Conservation (phyloP, 2,888 invertebrate genomes). For the Griposia aprilina region DNA sequence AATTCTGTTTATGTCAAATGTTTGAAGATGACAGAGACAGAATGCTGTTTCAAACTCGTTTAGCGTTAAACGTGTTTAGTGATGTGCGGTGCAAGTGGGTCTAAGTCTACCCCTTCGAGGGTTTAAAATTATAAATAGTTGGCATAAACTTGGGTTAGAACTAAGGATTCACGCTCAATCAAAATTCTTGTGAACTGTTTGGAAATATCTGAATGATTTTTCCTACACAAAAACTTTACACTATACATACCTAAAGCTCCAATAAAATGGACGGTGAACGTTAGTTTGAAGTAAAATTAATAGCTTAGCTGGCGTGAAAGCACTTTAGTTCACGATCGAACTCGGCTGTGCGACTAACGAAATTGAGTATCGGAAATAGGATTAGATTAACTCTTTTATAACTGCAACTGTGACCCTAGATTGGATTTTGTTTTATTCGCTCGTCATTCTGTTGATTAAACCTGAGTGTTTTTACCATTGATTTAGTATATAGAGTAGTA, state of each 20-base stretch:
- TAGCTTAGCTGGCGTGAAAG: slow-evolving; percentile 69
- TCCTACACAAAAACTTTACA: not conserved
- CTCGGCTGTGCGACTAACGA: slow-evolving; percentile 67
- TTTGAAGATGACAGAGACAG: no score
- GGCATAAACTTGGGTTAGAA: not conserved
- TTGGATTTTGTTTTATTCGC: slow-evolving; percentile 60
- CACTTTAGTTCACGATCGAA: slow-evolving; percentile 62
- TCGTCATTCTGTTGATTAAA: slow-evolving; percentile 62
- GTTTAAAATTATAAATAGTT: not conserved
- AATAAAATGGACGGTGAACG: slow-evolving; percentile 53
- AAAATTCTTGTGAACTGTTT: not conserved
- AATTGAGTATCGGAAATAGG: slow-evolving; percentile 74
- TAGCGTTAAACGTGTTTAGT: no score
- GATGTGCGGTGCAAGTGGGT: no score
- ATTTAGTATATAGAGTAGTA: no score
- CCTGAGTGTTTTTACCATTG: not conserved
- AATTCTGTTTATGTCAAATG: no score
- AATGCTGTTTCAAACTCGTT: no score
- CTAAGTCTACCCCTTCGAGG: not conserved
- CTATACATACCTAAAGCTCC: not conserved
- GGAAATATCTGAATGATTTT: not conserved
- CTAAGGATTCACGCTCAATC: not conserved
- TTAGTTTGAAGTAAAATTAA: slow-evolving; percentile 71
- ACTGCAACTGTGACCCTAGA: slow-evolving; percentile 68
- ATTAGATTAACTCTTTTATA: slow-evolving; percentile 74